phyloP scores from a whole-genome alignment of 2,888 invertebrate genomes.

The Caradrina kadenii region DNA sequence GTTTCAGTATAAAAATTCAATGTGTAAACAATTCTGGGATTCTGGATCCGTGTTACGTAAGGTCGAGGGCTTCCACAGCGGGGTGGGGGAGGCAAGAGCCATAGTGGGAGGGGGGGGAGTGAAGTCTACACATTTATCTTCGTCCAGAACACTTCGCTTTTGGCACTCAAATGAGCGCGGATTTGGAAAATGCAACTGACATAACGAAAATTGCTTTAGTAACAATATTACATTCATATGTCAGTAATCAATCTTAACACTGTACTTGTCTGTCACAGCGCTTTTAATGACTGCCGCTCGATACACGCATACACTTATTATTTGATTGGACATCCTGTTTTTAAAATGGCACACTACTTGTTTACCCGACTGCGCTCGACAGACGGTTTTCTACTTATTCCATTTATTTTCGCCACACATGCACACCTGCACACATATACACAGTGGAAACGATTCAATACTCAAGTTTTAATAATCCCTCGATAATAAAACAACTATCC shows the following conservation, averaged over 20 bases:
- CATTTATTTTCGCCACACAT: no score
- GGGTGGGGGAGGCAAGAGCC: not conserved
- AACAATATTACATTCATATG: conserved; percentile 34
- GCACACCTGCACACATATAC: no score
- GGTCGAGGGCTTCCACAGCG: conserved; percentile 11
- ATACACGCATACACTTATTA: no score
- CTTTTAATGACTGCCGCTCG: no score
- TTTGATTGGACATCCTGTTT: no score
- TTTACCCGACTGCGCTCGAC: no score
- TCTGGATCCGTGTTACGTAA: conserved; percentile 41
- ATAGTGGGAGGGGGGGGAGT: not conserved
- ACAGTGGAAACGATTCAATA: no score
- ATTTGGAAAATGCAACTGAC: conserved; percentile 57
- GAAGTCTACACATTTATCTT: conserved; percentile 53
- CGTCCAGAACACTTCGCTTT: conserved; percentile 51
- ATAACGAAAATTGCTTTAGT: conserved; percentile 31
- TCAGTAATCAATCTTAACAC: conserved; percentile 19
- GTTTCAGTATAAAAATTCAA: conserved; percentile 30
- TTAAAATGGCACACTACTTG: no score
- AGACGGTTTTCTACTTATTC: no score
- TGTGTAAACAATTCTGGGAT: conserved; percentile 47
- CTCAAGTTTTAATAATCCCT: no score
- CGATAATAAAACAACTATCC: no score
- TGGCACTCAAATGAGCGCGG: conserved; percentile 52
- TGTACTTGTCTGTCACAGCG: not conserved